Percentiles rank a stretch among this genome's conserved stretches.
Conservation (phyloP, 2,888 invertebrate species). For the Pheosia gnoma region DNA sequence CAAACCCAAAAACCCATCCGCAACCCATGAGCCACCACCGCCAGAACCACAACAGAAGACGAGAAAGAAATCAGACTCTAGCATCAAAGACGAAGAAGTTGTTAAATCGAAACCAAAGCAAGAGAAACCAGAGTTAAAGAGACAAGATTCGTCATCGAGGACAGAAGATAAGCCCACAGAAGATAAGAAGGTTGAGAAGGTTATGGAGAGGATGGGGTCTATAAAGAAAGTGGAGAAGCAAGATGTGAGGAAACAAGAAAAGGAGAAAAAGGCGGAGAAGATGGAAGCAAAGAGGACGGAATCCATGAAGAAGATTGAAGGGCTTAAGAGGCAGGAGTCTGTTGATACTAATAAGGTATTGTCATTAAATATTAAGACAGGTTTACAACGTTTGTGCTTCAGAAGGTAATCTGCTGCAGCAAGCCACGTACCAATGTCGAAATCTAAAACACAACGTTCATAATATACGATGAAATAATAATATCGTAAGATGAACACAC, state of each 20-base stretch:
- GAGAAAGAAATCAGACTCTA: conserved; percentile 74
- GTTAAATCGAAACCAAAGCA: conserved; percentile 50
- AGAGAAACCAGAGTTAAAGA: conserved; percentile 61
- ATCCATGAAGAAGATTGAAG: conserved; percentile 65
- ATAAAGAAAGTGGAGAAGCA: conserved; percentile 62
- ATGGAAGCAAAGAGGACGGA: conserved; percentile 67
- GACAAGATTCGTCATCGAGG: conserved; percentile 61
- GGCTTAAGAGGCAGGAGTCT: conserved; percentile 71
- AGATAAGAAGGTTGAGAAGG: conserved; percentile 33
- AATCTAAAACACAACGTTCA: no score
- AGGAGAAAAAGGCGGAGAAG: conserved; percentile 66
- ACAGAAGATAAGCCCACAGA: conserved; percentile 44
- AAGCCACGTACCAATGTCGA: no score
- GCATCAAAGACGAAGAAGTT: conserved; percentile 70
- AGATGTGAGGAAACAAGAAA: conserved; percentile 55
- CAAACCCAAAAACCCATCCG: conserved; percentile 48
- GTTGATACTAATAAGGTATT: conserved; percentile 69
- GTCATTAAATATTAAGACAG: not conserved
- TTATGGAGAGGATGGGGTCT: conserved; percentile 63
- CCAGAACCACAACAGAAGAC: conserved; percentile 56
- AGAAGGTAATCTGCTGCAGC: no score
- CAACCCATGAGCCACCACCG: conserved; percentile 40
- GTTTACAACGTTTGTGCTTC: no score
- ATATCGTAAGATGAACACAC: no score
- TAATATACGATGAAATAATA: no score